Evolutionary conservation across 2,797 vertebrate genomes (phyloP).

Genomic region (Gastrophryne carolinensis): DNA sequence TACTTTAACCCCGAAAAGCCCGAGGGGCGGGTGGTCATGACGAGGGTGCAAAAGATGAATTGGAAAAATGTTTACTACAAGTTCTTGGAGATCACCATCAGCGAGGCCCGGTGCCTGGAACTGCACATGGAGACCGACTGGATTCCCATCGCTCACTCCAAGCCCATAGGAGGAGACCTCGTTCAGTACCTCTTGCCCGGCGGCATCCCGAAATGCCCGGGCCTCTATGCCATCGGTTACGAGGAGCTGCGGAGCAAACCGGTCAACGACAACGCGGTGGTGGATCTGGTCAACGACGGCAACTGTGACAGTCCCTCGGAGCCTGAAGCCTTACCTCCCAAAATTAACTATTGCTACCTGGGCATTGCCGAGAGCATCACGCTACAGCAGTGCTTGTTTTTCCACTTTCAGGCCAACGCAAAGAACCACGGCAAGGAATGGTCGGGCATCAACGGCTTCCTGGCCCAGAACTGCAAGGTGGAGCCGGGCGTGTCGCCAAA

Average conservation of each 20-base stretch:
- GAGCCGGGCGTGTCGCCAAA: slow-evolving; percentile 68
- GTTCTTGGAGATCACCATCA: slow-evolving; percentile 96
- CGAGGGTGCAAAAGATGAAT: slow-evolving; percentile 98
- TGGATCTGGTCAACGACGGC: slow-evolving; percentile 59
- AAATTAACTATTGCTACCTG: slow-evolving; percentile 91
- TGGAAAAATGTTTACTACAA: slow-evolving; percentile 99
- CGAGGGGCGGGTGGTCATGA: slow-evolving; percentile 90
- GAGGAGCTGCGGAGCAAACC: slow-evolving; percentile 73
- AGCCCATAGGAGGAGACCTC: slow-evolving; percentile 75
- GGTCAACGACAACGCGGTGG: slow-evolving; percentile 40
- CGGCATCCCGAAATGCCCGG: slow-evolving; percentile 92
- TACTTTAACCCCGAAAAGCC: slow-evolving; percentile 97
- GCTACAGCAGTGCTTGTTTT: slow-evolving; percentile 91
- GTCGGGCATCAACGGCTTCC: slow-evolving; percentile 84
- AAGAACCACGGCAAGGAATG: slow-evolving; percentile 84
- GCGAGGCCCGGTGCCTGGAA: slow-evolving; percentile 91
- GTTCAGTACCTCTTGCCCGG: slow-evolving; percentile 91
- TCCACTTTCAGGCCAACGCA: slow-evolving; percentile 92
- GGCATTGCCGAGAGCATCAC: slow-evolving; percentile 93
- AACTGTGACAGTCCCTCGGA: slow-evolving; percentile 67
- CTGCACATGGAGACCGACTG: slow-evolving; percentile 97
- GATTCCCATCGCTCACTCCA: slow-evolving; percentile 89
- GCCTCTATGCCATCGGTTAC: slow-evolving; percentile 90
- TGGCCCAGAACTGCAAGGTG: slow-evolving; percentile 86
- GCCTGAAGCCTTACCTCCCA: slow-evolving; percentile 67